Evolutionary conservation across 2,888 invertebrate species (phyloP), one percentile per base, ranked within the genome.

Genomic region (Rhorus exstirpatorius): DNA sequence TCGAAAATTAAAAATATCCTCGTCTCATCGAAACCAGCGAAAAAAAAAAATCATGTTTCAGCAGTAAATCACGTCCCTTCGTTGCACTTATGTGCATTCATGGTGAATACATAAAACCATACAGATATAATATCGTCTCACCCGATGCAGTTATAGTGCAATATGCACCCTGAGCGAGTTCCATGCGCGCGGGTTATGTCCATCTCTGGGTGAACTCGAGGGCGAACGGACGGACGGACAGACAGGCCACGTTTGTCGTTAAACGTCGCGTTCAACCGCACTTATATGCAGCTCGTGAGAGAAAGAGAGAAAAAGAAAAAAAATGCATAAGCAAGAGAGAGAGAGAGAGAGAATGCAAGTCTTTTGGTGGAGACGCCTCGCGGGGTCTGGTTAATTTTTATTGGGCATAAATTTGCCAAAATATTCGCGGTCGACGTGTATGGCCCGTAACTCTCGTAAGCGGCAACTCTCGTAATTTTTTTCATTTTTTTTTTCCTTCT

Each of bases 341-440:
- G 26, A 70, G 55, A 14, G 49, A 72, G 63, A 75, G 63, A 68
- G 63, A 53, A 41, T 3, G 6, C 31, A 31, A 31, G 10, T 75
- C 79, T 76, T 76, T 82, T 60, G 85, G 86, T 85, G 84, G 86
- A 87, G 87, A 75, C 79, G 81, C 82, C 82, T 81, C 87, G 86
- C 84, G 83, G 84, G 90, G 88, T 89, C 92, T 91, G 93, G 90
- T 93, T 92, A 93, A 93, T 93, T 93, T 93, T 93, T 93, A 93
- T 92, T 92, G 90, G 85, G 87, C 92, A 93, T 93, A 93, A 93
- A 93, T 93, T 92, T 91, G 92, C 91, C 91, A 92, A 93, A 93
- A 93, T 93, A 93, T 93, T 93, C 91, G 89, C 86, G 87, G 87
- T 84, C 89, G 93, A 93, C 92, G 88, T 91, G 90, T 90, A 93